Conservation (phyloP, 2,888 invertebrate species). For the Lasioglossum vierecki region DNA sequence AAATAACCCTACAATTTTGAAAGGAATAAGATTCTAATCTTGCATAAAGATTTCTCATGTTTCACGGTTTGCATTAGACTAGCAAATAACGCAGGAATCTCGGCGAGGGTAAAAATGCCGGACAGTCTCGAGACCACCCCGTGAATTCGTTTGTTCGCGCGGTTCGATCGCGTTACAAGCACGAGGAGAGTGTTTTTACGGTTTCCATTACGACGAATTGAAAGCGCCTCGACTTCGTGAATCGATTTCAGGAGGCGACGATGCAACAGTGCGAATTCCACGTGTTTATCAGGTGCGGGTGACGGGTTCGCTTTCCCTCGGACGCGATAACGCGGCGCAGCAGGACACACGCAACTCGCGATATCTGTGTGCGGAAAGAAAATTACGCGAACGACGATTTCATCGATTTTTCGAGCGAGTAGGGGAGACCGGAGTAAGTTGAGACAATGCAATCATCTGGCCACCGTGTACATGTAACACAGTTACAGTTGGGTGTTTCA, state of each 20-base stretch:
- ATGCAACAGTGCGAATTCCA: neutral
- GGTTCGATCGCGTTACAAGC: neutral
- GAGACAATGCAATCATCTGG: neutral
- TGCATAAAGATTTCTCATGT: no score
- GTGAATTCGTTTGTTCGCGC: neutral
- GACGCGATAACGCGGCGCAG: neutral
- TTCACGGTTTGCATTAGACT: neutral
- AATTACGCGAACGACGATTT: neutral
- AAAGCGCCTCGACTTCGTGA: neutral
- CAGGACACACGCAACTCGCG: neutral
- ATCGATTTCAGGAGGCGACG: neutral
- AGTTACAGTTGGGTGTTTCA: no score
- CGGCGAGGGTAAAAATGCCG: neutral
- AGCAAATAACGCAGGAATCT: neutral
- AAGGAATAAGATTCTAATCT: no score
- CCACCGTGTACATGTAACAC: no score
- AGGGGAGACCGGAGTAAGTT: neutral
- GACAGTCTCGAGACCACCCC: neutral
- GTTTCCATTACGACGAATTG: neutral
- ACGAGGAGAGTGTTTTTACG: neutral
- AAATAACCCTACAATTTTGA: no score
- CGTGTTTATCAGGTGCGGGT: neutral
- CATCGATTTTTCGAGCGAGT: neutral
- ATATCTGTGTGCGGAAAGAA: neutral
- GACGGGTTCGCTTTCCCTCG: neutral